Evolutionary conservation across 30 jellyfish, hydroid and myxozoan species (phyloP).

Genomic region (Rhopilema esculentum): DNA sequence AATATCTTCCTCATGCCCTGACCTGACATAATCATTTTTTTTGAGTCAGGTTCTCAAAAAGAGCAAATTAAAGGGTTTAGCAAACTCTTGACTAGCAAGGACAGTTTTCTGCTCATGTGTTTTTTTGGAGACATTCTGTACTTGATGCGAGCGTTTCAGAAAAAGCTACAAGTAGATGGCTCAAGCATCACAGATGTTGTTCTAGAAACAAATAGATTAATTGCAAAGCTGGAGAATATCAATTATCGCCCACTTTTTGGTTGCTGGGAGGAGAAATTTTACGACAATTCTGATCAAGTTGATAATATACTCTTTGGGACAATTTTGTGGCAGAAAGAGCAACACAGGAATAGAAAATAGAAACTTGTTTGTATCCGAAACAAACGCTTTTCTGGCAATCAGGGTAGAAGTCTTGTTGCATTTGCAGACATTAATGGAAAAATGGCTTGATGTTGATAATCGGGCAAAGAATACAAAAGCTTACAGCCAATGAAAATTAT

Average conservation of each 20-base stretch:
- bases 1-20: not conserved
- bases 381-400: slow-evolving; percentile 21
- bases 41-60: slow-evolving; percentile 3
- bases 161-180: not conserved
- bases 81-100: slow-evolving; percentile 15
- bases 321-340: slow-evolving; percentile 22
- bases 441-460: slow-evolving; percentile 2
- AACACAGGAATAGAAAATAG: not conserved
- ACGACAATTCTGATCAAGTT: not conserved
- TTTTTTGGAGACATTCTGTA: slow-evolving; percentile 25
- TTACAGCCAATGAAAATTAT: slow-evolving; percentile 47
- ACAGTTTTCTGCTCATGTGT: not conserved
- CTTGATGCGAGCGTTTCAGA: not conserved
- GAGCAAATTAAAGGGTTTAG: slow-evolving; percentile 10
- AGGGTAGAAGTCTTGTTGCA: slow-evolving; percentile 23
- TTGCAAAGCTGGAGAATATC: slow-evolving; percentile 11
- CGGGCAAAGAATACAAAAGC: slow-evolving; percentile 5
- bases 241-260: slow-evolving; percentile 19
- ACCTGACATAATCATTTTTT: slow-evolving; percentile 15
- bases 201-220: not conserved
- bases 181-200: not conserved
- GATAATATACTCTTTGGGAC: slow-evolving; percentile 15
- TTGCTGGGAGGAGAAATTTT: slow-evolving; percentile 28
- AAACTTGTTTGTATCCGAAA: slow-evolving; percentile 28
- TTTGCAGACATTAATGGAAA: slow-evolving; percentile 16